Evolutionary conservation across 2,888 invertebrate genomes (phyloP).

Genomic region (Plusia festucae): DNA sequence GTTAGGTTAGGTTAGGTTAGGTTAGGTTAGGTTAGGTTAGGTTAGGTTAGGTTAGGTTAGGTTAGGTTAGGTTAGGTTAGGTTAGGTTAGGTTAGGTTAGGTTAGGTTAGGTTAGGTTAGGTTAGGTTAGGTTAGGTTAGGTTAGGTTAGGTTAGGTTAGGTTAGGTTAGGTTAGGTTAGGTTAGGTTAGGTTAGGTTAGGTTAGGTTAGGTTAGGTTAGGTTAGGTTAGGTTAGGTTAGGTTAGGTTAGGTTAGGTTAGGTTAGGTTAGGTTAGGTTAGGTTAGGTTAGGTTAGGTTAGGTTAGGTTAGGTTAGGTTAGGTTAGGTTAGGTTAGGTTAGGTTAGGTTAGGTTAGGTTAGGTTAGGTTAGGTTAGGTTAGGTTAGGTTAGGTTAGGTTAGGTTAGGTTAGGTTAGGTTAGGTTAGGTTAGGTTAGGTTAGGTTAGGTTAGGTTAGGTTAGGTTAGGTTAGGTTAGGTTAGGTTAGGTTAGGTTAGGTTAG

Average conservation of each 20-base stretch:
- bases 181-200: conserved; percentile 29
- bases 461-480: conserved; percentile 35
- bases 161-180: too few species aligned
- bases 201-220: conserved; percentile 24
- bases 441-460: conserved; percentile 36
- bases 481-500: conserved; percentile 34
- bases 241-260: conserved; percentile 27
- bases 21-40: conserved; percentile 29
- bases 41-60: too few species aligned
- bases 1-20: conserved; percentile 25
- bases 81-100: too few species aligned
- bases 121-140: too few species aligned
- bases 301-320: conserved; percentile 33
- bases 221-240: conserved; percentile 23
- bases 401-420: conserved; percentile 35
- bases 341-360: conserved; percentile 33
- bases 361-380: conserved; percentile 33
- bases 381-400: conserved; percentile 28
- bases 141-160: conserved; percentile 19
- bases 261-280: conserved; percentile 37
- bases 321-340: conserved; percentile 32
- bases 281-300: conserved; percentile 33
- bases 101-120: too few species aligned
- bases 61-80: too few species aligned
- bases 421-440: conserved; percentile 35